Base-by-base conservation (phyloP, 2,113 vertebrate species). In the Oryzias javanicus region DNA sequence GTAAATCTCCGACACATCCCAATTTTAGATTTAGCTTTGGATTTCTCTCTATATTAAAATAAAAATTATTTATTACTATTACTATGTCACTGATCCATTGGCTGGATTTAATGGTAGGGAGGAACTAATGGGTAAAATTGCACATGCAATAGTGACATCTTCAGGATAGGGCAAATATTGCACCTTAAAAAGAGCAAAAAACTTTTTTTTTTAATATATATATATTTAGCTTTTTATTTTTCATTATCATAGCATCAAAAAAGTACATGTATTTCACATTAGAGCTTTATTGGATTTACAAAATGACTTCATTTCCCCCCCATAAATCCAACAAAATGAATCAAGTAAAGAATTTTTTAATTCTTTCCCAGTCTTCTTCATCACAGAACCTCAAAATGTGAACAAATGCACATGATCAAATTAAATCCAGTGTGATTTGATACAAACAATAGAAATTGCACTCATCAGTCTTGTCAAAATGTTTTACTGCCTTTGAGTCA, bases 241-340 rank as follows among this genome's bases (percentile, higher is more conserved):
- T 75, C 74, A 83, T 55, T 59, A 72, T 78, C 59, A 71, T 70
- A 51, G 82, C 78, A 82, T 76, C 40, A 70, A 14, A 71, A 88
- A 78, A 64, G 24, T 41, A 63, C 18, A 25, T 67, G 60, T 20
- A 65, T 67, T 80, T 82, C 70, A 79, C 83, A 79, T 78, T 53
- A 55, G 20, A 50, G 68, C 54, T 72, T 48, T 57, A 41, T 64
- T 56, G 19, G 20, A 35, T 65, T 49, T 35, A 44, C 56, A 68
- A 64, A 24, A 49, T 72, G 40, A 69, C 20, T 55, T 29, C 49
- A 52, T 56, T 70, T 46, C 50, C 61, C 41, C 12, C 55, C 35
- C 71, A 71, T 24, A 66, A 17, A 42, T 49, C 14, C 29, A 59
- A 55, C 20, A 45, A 22, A 78, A 80, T 62, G 63, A 55, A 76